Percentiles rank a stretch among this genome's conserved stretches.
Evolutionary conservation across 2,797 vertebrate genomes (phyloP).

Genomic region (Xerus rutilus): DNA sequence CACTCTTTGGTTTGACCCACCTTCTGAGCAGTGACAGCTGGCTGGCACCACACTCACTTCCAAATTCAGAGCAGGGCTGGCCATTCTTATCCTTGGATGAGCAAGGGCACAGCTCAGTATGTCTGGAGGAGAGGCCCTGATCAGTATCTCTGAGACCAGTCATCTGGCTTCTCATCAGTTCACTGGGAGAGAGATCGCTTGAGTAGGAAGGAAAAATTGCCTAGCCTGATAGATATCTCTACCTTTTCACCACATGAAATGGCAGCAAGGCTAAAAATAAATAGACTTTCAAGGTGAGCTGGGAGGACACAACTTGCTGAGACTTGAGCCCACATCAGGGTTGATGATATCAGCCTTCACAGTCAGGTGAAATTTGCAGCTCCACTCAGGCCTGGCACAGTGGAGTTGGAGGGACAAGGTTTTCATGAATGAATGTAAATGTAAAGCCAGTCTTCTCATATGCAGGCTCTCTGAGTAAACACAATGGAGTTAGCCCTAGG

Average conservation of each 20-base stretch:
- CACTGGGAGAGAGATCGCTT: not conserved
- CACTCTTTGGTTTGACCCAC: no score
- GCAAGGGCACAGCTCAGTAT: not conserved
- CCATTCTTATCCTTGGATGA: not conserved
- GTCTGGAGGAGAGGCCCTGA: not conserved
- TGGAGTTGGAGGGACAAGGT: not conserved
- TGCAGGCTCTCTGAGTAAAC: not conserved
- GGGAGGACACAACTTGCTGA: not conserved
- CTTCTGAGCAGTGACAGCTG: not conserved
- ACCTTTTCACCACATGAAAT: not conserved
- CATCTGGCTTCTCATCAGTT: not conserved
- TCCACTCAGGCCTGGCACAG: not conserved
- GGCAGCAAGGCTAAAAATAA: slow-evolving; percentile 48
- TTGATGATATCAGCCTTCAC: not conserved
- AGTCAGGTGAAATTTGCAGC: not conserved
- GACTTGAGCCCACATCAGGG: not conserved
- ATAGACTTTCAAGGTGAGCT: not conserved
- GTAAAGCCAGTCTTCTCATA: not conserved
- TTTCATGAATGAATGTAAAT: not conserved
- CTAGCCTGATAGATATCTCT: not conserved
- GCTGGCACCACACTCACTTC: not conserved
- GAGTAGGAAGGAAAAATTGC: not conserved
- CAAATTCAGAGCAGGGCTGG: not conserved
- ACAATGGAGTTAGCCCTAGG: not conserved
- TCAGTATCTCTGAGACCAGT: not conserved